Evolutionary conservation across 2,888 invertebrate species (phyloP).

Genomic region (Charanyca ferruginea): DNA sequence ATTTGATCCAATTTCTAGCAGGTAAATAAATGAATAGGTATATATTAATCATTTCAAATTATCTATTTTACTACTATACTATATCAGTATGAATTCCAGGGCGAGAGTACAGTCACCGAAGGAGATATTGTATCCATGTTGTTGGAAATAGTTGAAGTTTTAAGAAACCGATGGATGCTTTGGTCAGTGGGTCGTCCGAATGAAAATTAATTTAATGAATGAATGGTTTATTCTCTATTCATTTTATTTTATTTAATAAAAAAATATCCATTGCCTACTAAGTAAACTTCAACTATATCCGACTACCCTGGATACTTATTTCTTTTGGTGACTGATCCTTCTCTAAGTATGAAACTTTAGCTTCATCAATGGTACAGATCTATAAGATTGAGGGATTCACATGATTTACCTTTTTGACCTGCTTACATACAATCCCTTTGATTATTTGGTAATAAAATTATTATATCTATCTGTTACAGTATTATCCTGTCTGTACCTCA

Average conservation of each 20-base stretch:
- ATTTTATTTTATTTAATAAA: too few species aligned
- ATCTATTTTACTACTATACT: not conserved
- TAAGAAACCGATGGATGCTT: too few species aligned
- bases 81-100: not conserved
- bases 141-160: too few species aligned
- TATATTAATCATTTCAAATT: not conserved
- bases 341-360: not conserved
- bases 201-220: too few species aligned
- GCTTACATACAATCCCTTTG: not conserved
- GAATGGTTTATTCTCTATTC: too few species aligned
- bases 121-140: too few species aligned
- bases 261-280: too few species aligned
- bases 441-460: not conserved
- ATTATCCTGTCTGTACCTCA: constrained; percentile 77
- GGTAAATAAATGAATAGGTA: constrained; percentile 69
- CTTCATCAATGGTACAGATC: not conserved
- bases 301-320: too few species aligned
- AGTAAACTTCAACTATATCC: too few species aligned
- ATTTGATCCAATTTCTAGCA: constrained; percentile 81
- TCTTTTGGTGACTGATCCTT: too few species aligned
- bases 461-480: constrained; percentile 72
- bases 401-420: not conserved
- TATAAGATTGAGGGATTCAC: not conserved
- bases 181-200: too few species aligned
- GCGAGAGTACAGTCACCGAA: too few species aligned